These are phyloP conservation scores for Ctenopoma kingsleyae DNA, from an alignment of 2,797 vertebrate species.

Conservation along the genomic window DNA sequence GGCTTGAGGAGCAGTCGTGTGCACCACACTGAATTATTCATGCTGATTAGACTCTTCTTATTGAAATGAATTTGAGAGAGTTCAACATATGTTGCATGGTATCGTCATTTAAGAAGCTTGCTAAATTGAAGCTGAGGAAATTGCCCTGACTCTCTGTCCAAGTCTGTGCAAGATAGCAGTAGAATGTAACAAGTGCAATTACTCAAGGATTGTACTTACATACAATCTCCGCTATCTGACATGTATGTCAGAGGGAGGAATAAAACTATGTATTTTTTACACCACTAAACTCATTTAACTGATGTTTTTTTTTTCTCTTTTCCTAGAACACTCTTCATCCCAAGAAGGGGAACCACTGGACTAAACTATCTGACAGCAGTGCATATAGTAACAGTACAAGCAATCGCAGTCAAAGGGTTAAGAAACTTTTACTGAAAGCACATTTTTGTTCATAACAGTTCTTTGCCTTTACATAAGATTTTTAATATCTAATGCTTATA, in stretches of 20 bases:
- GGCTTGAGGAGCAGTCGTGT: conserved; percentile 62
- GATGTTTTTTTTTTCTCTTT: background rate
- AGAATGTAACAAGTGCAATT: conserved; percentile 11
- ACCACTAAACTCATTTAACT: background rate
- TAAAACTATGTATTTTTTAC: background rate
- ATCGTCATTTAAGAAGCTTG: conserved; percentile 74
- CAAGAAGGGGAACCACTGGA: background rate
- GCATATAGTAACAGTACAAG: too few relatives aligned
- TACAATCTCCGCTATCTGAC: background rate
- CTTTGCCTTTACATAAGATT: background rate
- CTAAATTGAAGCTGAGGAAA: conserved; percentile 73
- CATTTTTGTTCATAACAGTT: too few relatives aligned
- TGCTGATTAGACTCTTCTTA: conserved; percentile 87
- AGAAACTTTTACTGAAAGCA: too few relatives aligned
- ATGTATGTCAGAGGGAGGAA: too few relatives aligned
- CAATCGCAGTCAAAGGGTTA: too few relatives aligned
- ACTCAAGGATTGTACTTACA: background rate
- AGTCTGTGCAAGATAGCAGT: background rate
- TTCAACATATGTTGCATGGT: conserved; percentile 84
- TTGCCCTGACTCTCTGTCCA: conserved; percentile 13
- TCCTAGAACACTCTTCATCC: background rate
- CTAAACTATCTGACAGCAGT: background rate
- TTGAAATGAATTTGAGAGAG: conserved; percentile 85
- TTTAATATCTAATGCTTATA: background rate
- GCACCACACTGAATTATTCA: conserved; percentile 88